Base-by-base conservation (phyloP, 2,888 invertebrate species). In the Ypsolopha scabrella region DNA sequence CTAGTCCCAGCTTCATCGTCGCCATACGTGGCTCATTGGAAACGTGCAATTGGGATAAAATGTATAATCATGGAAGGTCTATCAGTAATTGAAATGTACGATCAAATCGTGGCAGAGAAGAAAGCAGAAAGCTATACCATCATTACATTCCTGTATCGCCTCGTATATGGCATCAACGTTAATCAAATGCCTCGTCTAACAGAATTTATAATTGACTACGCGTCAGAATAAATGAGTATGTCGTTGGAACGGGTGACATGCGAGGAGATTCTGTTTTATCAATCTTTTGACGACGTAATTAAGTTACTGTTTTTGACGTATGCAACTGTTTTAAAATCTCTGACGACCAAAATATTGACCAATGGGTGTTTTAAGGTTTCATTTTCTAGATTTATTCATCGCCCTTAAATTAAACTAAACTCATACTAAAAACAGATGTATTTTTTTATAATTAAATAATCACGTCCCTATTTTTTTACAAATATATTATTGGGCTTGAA, bases 131-230 rank as follows among this genome's bases (percentile, higher is more conserved):
- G 11, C 10, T 39, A 39, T 11, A 39, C 10, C 7, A 39, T 39
- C 8, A 10, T 39, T 9, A 39, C 39, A 39, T 39, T 6, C n/a
- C 10, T 11, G 39, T 11, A 11, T 39, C n/a, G 11, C 39, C 39
- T 43, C 43, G 24, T 24, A 24, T 37, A 41, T 41, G 11, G 41
- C 10, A 50, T 8, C 50, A 41, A 38, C 13, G 45, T 62, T 68
- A 66, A 68, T 70, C 61, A 64, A 70, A 68, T 54, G 61, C 58
- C 58, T 61, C 56, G 54, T 57, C 65, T 64, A 65, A 71, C 65
- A 67, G 70, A 71, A 70, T 72, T 67, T 70, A 56, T 63, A 74
- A 75, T 77, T 67, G 67, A 70, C 66, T 67, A 67, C 68, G 62
- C 68, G 60, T 74, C 70, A 67, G 62, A 67, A 64, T 68, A 68